Evolutionary conservation across 2,888 invertebrate genomes (phyloP), one percentile per base, ranked within the genome.

Genomic region (Patella caerulea): DNA sequence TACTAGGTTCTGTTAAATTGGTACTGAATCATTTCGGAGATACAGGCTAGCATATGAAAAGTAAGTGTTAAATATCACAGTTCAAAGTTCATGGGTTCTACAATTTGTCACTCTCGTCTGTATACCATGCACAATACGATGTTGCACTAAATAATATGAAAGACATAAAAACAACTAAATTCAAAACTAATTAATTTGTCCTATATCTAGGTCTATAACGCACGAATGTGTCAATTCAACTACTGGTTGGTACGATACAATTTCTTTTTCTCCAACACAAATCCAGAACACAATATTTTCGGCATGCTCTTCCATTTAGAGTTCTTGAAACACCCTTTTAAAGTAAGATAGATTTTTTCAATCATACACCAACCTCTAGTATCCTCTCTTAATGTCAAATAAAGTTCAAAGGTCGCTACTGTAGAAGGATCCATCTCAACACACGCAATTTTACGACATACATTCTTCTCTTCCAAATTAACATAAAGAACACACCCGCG

Each of bases 221-320:
- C 65, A 12, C 7, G n/a, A n/a, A 65, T 65, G 65, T 45, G 19
- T 65, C 11, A 65, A 9, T 45, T 45, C 45, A 45, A 45, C 45
- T 45, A 45, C 45, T 72, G 65, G 65, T 82, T 82, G 17, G 78
- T 77, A 12, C 96, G 94, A 94, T 97, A 97, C 88, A 97, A 93
- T 93, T 97, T 97, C 92, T 96, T 96, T 94, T 97, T 97, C 92
- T 95, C 96, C 93, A 97, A 93, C 90, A 95, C 95, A 93, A 96
- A 97, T 91, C 95, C 95, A 93, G 96, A 96, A 92, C 97, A 95
- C 93, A 97, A 95, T 90, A 97, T 95, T 76, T 85, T 88, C 5
- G 86, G 85, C 11, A 85, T 80, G 0, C 82, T 75, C 15, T 78
- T 84, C 82, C 86, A 87, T 14, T 79, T 78, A 9, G 84, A 82